Evolutionary conservation across 2,797 vertebrate species (phyloP).

Genomic region (Tadarida brasiliensis): DNA sequence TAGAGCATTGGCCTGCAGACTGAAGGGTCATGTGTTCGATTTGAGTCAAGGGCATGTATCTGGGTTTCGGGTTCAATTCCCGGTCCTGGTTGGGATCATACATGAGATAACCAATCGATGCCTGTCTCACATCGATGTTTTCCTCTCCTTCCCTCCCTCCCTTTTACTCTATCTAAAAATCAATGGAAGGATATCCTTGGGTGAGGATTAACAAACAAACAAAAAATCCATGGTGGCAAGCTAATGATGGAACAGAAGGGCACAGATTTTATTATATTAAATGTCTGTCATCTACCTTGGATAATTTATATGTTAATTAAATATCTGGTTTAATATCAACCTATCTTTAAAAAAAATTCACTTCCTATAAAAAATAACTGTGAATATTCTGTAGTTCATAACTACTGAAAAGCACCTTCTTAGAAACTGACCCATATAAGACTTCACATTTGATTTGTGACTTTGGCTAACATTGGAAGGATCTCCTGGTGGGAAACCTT

Average conservation of each 20-base stretch:
- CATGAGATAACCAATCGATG: no score
- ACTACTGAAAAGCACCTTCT: conserved; percentile 22
- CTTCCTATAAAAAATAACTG: conserved; percentile 28
- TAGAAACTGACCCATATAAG: not conserved
- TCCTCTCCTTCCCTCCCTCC: no score
- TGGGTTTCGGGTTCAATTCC: no score
- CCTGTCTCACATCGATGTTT: no score
- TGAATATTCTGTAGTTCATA: conserved; percentile 27
- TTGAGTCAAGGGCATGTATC: no score
- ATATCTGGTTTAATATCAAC: conserved; percentile 21
- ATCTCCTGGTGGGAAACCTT: not conserved
- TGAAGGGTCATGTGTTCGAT: no score
- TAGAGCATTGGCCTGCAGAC: no score
- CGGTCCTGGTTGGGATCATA: no score
- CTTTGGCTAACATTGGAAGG: not conserved
- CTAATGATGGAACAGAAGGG: not conserved
- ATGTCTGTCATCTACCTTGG: not conserved
- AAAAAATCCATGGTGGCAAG: not conserved
- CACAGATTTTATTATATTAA: conserved; percentile 31
- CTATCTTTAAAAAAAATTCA: conserved; percentile 9
- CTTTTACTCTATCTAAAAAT: no score
- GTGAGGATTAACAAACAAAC: no score
- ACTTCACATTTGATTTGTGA: not conserved
- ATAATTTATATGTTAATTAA: conserved; percentile 40
- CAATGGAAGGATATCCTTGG: no score